Conservation (phyloP, 2,797 vertebrate species). For the Emys orbicularis region DNA sequence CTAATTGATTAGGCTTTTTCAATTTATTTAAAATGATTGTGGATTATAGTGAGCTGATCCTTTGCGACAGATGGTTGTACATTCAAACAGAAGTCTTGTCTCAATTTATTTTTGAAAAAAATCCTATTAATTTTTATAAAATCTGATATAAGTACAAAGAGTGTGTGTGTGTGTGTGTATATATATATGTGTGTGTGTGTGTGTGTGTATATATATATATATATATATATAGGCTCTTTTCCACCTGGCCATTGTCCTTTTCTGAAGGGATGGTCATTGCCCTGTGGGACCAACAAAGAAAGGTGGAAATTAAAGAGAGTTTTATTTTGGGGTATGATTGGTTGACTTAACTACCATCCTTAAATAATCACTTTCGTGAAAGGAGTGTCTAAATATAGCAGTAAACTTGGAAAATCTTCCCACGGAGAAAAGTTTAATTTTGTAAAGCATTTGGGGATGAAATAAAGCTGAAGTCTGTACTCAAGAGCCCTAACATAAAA, state of each 20-base stretch:
- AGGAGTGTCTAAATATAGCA: not conserved
- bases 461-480: conserved; percentile 13
- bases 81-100: conserved; percentile 41
- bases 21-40: conserved; percentile 48
- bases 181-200: no score
- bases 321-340: not conserved
- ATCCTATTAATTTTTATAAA: conserved; percentile 61
- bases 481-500: conserved; percentile 33
- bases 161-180: no score
- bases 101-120: conserved; percentile 36
- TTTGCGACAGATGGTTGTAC: conserved; percentile 22
- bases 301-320: not conserved
- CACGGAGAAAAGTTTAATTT: not conserved
- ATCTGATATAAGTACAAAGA: not conserved
- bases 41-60: conserved; percentile 56
- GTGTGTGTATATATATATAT: no score
- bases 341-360: not conserved
- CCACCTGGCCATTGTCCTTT: not conserved
- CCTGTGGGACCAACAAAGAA: not conserved
- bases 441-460: not conserved
- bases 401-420: not conserved
- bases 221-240: not conserved
- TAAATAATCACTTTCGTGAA: not conserved
- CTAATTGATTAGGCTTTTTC: conserved; percentile 39
- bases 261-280: not conserved